Evolutionary conservation across 2,113 vertebrate genomes (phyloP).

Genomic region (Alexandromys fortis): DNA sequence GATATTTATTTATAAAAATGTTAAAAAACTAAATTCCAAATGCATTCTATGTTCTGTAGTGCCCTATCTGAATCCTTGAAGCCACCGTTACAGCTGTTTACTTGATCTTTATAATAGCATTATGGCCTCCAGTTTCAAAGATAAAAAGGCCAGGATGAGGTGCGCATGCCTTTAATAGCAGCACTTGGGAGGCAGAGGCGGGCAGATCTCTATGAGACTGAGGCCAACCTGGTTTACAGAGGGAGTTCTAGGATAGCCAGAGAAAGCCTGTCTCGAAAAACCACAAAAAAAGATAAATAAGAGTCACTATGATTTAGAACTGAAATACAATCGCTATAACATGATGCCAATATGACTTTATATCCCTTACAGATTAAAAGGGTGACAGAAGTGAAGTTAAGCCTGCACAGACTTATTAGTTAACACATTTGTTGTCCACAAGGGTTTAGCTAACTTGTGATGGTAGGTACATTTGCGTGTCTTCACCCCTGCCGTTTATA

Average conservation of each 20-base stretch:
- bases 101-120: background rate
- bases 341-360: background rate
- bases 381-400: background rate
- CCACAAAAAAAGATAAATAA: background rate
- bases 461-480: background rate
- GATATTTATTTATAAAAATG: background rate
- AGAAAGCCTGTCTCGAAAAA: background rate
- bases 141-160: background rate
- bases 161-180: background rate
- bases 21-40: conserved; percentile 8
- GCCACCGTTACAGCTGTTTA: background rate
- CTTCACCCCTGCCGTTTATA: background rate
- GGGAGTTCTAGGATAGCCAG: background rate
- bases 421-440: background rate
- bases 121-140: background rate
- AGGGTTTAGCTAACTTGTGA: background rate
- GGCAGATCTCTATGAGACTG: background rate
- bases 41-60: background rate
- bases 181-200: background rate
- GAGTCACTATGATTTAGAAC: background rate
- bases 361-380: background rate
- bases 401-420: background rate
- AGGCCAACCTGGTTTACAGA: background rate
- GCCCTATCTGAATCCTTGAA: background rate
- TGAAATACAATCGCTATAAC: background rate